Evolutionary conservation across 2,113 vertebrate genomes (phyloP), one percentile per base, ranked within the genome.

Genomic region (Corythornis madagascariensis): DNA sequence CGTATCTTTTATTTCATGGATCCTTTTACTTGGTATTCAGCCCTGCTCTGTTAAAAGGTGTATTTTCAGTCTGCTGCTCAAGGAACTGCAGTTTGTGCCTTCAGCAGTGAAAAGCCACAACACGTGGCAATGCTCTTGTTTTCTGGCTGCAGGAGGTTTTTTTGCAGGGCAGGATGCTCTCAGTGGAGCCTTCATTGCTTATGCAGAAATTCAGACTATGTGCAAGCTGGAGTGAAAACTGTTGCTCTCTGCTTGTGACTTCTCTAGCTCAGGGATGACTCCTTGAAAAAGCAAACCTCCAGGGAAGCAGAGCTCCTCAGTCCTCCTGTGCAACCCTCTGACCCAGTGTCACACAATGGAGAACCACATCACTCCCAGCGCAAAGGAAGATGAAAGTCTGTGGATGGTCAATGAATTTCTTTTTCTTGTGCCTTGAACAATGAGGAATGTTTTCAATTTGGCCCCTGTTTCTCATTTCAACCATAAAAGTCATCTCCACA

Each of bases 321-420:
- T n/a, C n/a, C 25, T 55, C 26, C 48, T 20, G 4, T 22, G 26
- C 43, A 91, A 7, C 40, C 24, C 29, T 77, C 29, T 40, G 18
- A 12, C 4, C 29, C 1, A 0, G 1, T 5, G 13, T 11, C 63
- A 69, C 0, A 0, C 47, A 21, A 11, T 4, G 0, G 2, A 18
- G 57, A 60, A 65, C 17, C 60, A 1, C 9, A 2, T 57, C 53
- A 9, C 0, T 0, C 10, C 48, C 4, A 6, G 29, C 1, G 7
- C 1, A 2, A 61, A 87, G 31, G 45, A 20, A 80, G 89, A 26
- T 31, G 75, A 53, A 89, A 47, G 18, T 38, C 43, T 9, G 9
- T 4, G 6, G 25, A 60, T 18, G 60, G 11, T 29, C 67, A 63
- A 28, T 40, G 25, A 38, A 22, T 80, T 83, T 16, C 26, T 73